Base-by-base conservation (phyloP, 1,140 invertebrate genomes). In the Telenomus remus region DNA sequence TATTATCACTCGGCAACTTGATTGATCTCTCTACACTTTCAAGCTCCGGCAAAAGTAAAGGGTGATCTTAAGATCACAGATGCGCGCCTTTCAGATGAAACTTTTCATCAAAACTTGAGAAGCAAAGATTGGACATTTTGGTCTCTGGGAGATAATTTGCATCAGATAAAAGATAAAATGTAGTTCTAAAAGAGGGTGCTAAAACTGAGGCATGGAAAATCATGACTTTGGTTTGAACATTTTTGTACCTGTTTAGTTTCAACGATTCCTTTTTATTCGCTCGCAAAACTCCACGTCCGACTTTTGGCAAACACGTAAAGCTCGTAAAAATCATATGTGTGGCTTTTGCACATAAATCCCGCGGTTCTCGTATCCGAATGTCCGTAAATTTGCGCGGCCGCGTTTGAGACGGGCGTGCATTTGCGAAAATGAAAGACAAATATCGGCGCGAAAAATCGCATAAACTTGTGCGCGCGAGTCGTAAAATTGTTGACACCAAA, bases 361-460 rank as follows among this genome's bases (percentile, higher is more conserved):
- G 78, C 64, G 59, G 59, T 76, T 77, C 8, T 60, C 55, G 47
- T 73, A 50, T 42, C 55, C 50, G 66, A 59, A 61, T 56, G 78
- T 84, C 80, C 84, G 82, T 86, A 86, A 86, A 86, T 85, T 85
- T 78, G n/a, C 59, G 69, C 57, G 64, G 68, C 64, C n/a, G 46
- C 57, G 75, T 76, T 54, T 55, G 70, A 47, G 55, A 54, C 33
- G 14, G 65, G 43, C 64, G 59, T 59, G 72, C 75, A 66, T 75
- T 81, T 66, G 73, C 50, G 69, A 80, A 81, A 84, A 85, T 85
- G 80, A 84, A 84, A 85, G 83, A 82, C 81, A 73, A n/a, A n/a
- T 73, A 65, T 42, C 35, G 46, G 53, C 8, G 54, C 53, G 64
- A 75, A 75, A 75, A 75, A 63, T 69, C 53, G 47, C 48, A 66